These are phyloP conservation scores for Acyrthosiphon pisum DNA, from an alignment of 1,140 invertebrate genomes.

Conservation along the genomic window DNA sequence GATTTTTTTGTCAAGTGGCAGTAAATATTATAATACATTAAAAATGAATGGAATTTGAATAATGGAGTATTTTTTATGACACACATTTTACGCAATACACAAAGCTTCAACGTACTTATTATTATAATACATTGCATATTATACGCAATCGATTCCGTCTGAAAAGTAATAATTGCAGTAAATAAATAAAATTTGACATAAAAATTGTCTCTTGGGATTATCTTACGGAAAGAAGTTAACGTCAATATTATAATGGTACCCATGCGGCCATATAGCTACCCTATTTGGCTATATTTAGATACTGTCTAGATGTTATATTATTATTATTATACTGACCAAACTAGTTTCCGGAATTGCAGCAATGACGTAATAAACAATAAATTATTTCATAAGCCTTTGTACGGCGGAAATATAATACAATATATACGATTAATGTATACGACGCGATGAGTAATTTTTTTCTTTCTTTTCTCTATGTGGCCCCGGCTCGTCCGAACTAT, in stretches of 20 bases:
- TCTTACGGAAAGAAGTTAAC: neutral
- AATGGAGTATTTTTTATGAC: conserved; percentile 14
- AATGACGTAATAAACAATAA: conserved; percentile 1
- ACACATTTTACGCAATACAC: neutral
- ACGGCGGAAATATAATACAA: neutral
- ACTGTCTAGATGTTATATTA: neutral
- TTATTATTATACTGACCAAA: neutral
- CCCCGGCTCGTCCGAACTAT: neutral
- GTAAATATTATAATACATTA: neutral
- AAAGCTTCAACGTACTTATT: neutral
- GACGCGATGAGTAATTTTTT: conserved; percentile 10
- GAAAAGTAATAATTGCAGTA: neutral
- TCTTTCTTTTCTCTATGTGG: neutral
- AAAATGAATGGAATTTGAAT: conserved; percentile 1
- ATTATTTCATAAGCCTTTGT: neutral
- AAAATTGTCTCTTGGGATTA: neutral
- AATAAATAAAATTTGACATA: neutral
- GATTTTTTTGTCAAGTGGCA: neutral
- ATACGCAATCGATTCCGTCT: neutral
- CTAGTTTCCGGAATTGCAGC: neutral
- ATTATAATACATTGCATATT: neutral
- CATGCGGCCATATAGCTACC: neutral
- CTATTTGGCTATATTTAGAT: neutral
- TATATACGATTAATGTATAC: neutral
- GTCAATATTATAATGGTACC: neutral